A percentile compares a stretch with the other conserved stretches of the same genome.
Conservation (phyloP, 2,797 vertebrate species). For the Sebastes trivittatus region DNA sequence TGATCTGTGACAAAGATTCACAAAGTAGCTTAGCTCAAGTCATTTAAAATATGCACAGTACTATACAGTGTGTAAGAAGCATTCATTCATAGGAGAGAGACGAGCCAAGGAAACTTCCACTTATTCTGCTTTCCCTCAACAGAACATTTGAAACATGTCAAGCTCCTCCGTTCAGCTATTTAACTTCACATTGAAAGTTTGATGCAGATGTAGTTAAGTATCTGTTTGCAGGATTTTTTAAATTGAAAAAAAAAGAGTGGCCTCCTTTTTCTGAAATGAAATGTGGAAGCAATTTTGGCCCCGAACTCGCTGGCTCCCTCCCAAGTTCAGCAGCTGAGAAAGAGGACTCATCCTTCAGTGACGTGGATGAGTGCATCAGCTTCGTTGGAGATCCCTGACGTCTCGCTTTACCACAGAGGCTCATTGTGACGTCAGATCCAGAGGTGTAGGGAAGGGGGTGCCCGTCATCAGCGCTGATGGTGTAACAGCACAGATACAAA, state of each 20-base stretch:
- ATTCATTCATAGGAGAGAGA: neutral
- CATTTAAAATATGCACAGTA: neutral
- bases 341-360: conserved; percentile 49
- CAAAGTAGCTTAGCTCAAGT: neutral
- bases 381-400: conserved; percentile 49
- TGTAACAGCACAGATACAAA: conserved; percentile 20
- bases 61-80: neutral
- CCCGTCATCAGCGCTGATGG: conserved; percentile 20
- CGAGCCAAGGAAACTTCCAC: neutral
- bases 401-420: conserved; percentile 40
- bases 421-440: conserved; percentile 35
- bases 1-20: conserved; percentile 7
- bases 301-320: conserved; percentile 43
- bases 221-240: neutral
- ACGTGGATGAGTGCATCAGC: conserved; percentile 41
- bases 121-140: neutral
- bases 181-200: neutral
- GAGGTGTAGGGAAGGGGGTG: neutral
- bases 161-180: neutral
- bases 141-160: conserved; percentile 6
- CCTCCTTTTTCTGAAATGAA: conserved; percentile 59
- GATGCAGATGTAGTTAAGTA: conserved; percentile 3
- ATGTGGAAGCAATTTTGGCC: conserved; percentile 77
- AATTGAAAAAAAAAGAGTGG: conserved; percentile 15
- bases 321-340: conserved; percentile 70